Evolutionary conservation across 2,888 invertebrate species (phyloP).

Genomic region (Drosophila pseudotakahashii): DNA sequence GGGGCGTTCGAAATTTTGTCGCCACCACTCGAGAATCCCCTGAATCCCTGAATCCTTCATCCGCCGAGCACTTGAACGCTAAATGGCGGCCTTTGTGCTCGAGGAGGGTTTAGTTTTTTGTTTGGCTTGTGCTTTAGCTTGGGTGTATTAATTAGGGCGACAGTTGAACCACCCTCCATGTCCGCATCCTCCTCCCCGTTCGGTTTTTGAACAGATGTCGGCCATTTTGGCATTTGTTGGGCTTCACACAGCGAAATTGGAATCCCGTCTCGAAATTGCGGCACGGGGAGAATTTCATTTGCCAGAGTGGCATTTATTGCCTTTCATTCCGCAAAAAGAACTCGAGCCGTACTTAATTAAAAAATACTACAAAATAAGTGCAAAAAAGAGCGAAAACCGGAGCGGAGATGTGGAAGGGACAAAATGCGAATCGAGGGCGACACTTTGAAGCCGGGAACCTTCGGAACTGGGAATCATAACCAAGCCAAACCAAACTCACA

Average conservation of each 20-base stretch:
- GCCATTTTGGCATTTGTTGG: slow-evolving; percentile 69
- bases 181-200: not conserved
- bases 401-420: not conserved
- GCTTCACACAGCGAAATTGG: slow-evolving; percentile 40
- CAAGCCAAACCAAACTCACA: not conserved
- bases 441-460: slow-evolving; percentile 30
- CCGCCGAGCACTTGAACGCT: slow-evolving; percentile 62
- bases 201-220: slow-evolving; percentile 49
- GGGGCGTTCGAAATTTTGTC: slow-evolving; percentile 46
- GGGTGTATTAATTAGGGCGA: slow-evolving; percentile 73
- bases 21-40: slow-evolving; percentile 42
- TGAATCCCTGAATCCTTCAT: not conserved
- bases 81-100: slow-evolving; percentile 67
- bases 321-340: slow-evolving; percentile 27
- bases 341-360: slow-evolving; percentile 43
- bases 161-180: slow-evolving; percentile 30
- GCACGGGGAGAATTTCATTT: slow-evolving; percentile 43
- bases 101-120: slow-evolving; percentile 20
- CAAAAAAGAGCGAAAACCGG: not conserved
- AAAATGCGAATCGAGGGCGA: slow-evolving; percentile 26
- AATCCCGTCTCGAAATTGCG: slow-evolving; percentile 15
- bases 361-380: slow-evolving; percentile 14
- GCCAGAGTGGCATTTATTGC: slow-evolving; percentile 50
- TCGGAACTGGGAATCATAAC: not conserved
- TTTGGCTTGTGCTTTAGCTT: not conserved